Evolutionary conservation across 2,888 invertebrate species (phyloP).

Genomic region (Tipula helvola): DNA sequence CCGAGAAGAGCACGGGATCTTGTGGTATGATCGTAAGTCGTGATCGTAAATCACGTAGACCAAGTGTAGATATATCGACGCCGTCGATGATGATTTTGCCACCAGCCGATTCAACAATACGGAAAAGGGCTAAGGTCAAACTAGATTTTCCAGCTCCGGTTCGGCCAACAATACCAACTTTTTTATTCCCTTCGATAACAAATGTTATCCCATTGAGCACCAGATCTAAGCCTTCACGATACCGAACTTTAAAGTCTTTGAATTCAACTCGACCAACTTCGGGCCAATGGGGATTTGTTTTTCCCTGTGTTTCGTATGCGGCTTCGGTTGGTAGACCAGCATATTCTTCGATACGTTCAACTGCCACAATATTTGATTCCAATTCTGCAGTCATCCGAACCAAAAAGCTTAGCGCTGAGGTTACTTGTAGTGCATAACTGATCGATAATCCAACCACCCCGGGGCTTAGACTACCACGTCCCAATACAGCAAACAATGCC

Average conservation of each 20-base stretch:
- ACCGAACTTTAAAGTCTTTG: conserved; percentile 61
- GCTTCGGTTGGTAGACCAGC: conserved; percentile 31
- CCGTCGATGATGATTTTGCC: conserved; percentile 37
- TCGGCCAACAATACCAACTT: conserved; percentile 71
- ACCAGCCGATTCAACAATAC: conserved; percentile 54
- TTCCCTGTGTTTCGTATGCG: conserved; percentile 18
- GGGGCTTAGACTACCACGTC: conserved; percentile 22
- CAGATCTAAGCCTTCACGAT: conserved; percentile 65
- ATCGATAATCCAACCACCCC: conserved; percentile 42
- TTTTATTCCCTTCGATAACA: conserved; percentile 61
- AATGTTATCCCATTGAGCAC: conserved; percentile 64
- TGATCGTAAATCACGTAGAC: conserved; percentile 35
- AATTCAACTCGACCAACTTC: conserved; percentile 60
- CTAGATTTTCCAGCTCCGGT: conserved; percentile 82
- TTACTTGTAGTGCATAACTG: conserved; percentile 36
- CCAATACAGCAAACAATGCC: conserved; percentile 42
- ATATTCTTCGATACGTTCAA: conserved; percentile 47
- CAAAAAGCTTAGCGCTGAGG: conserved; percentile 42
- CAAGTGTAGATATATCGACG: conserved; percentile 33
- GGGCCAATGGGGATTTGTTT: conserved; percentile 52
- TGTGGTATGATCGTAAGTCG: conserved; percentile 39
- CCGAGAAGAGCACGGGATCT: conserved; percentile 30
- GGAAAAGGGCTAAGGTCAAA: conserved; percentile 65
- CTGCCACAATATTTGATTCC: conserved; percentile 47
- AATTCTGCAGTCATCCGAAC: conserved; percentile 43